Percentiles rank a stretch among this genome's conserved stretches.
These are phyloP conservation scores for Alca torda DNA, from an alignment of 2,797 vertebrate species.

Conservation along the genomic window DNA sequence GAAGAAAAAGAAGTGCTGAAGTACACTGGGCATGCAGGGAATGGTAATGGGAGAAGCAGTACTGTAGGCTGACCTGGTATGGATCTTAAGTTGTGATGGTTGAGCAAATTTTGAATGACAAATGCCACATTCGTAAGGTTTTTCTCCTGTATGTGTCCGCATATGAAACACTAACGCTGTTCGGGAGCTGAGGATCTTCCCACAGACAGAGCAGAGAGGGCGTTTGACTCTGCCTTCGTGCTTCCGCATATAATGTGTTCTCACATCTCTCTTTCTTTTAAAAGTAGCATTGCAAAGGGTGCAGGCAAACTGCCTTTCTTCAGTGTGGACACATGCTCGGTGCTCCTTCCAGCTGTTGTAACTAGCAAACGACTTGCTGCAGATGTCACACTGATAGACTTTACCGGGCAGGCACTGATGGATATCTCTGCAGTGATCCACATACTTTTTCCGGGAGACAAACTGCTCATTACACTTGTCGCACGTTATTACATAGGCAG, in stretches of 20 bases:
- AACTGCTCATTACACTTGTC: constrained; percentile 65
- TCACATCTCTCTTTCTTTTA: constrained; percentile 70
- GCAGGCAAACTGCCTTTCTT: constrained; percentile 72
- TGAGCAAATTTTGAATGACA: constrained; percentile 70
- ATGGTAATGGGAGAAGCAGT: rapidly evolving
- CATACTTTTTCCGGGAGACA: constrained; percentile 37
- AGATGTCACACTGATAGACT: constrained; percentile 66
- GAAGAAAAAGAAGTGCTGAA: background rate
- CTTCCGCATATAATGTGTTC: constrained; percentile 54
- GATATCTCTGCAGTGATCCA: constrained; percentile 62
- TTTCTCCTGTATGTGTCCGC: constrained; percentile 70
- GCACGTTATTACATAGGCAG: constrained; percentile 33
- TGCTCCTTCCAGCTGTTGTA: constrained; percentile 72
- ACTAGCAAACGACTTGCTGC: constrained; percentile 66
- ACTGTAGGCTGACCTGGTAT: constrained; percentile 62
- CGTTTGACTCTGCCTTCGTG: constrained; percentile 69
- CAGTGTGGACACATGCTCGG: constrained; percentile 54
- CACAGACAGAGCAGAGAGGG: constrained; percentile 69
- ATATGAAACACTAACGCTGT: constrained; percentile 72
- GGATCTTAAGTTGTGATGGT: constrained; percentile 73
- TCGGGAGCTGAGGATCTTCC: constrained; percentile 73
- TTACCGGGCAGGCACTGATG: constrained; percentile 67
- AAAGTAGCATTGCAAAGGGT: constrained; percentile 64
- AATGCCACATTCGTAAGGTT: constrained; percentile 62
- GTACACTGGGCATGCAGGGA: background rate